Percentiles rank a stretch among this genome's conserved stretches.
Conservation (phyloP, 2,797 vertebrate genomes). For the Oreonectes daqikongensis region DNA sequence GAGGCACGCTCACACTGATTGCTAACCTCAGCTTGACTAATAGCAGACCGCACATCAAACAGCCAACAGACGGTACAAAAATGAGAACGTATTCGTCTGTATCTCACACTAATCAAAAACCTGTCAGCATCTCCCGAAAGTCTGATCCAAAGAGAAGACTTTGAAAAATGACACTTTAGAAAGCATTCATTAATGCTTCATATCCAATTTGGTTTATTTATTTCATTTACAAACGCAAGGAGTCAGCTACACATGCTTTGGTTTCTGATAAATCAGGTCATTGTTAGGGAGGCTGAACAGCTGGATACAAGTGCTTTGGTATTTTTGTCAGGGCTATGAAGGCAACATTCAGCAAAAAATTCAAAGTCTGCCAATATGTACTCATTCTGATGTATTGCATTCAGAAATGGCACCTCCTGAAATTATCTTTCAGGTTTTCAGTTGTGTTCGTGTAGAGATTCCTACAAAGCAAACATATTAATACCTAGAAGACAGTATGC, state of each 20-base stretch:
- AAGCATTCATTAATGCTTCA: constrained; percentile 3
- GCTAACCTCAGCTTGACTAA: constrained; percentile 45
- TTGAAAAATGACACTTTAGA: constrained; percentile 21
- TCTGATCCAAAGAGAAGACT: neutral
- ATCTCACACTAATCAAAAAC: constrained; percentile 10
- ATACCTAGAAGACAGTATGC: too few species aligned
- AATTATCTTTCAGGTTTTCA: neutral
- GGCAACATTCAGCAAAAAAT: neutral
- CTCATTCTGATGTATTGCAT: neutral
- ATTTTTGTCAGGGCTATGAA: neutral
- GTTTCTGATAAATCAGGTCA: neutral
- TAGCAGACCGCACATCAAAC: constrained; percentile 19
- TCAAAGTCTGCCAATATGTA: neutral
- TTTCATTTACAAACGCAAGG: neutral
- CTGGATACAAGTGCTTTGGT: neutral
- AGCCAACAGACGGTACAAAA: constrained; percentile 7
- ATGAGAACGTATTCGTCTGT: neutral
- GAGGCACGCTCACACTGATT: constrained; percentile 40
- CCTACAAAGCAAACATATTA: too few species aligned
- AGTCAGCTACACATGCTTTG: neutral
- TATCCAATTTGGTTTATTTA: neutral
- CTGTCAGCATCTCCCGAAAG: neutral
- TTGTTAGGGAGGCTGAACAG: neutral
- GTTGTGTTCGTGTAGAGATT: neutral
- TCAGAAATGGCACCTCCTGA: neutral